Conservation (phyloP, 2,113 vertebrate genomes). For the Xenotilapia caudafasciata region DNA sequence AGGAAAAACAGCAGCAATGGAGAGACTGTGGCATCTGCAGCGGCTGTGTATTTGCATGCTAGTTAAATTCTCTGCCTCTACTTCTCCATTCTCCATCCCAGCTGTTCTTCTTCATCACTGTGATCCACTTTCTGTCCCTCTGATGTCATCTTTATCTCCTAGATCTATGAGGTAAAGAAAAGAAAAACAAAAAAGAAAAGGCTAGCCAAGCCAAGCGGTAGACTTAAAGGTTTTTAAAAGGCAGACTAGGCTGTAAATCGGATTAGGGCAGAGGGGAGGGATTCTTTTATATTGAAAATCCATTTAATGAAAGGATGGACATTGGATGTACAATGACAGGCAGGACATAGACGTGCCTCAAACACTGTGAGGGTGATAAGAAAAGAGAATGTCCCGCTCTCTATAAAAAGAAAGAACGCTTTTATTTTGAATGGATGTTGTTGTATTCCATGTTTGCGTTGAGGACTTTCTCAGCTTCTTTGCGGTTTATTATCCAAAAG, state of each 20-base stretch:
- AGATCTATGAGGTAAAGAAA: not conserved
- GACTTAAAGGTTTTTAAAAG: constrained; percentile 52
- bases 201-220: constrained; percentile 31
- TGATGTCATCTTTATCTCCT: constrained; percentile 32
- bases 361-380: constrained; percentile 16
- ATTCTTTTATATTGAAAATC: constrained; percentile 37
- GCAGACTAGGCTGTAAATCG: constrained; percentile 52
- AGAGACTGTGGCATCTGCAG: not conserved
- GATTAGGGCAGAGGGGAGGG: constrained; percentile 44
- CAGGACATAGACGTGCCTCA: constrained; percentile 28
- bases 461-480: not conserved
- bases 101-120: not conserved
- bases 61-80: constrained; percentile 14
- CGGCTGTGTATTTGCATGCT: not conserved
- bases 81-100: constrained; percentile 27
- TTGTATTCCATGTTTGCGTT: not conserved
- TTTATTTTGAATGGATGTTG: constrained; percentile 2
- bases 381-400: constrained; percentile 3
- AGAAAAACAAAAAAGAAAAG: not conserved
- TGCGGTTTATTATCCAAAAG: constrained; percentile 4
- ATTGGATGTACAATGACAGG: constrained; percentile 38
- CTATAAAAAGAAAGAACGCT: not conserved
- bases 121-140: constrained; percentile 21
- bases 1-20: constrained; percentile 9
- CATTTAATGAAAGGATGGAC: constrained; percentile 41